These are phyloP conservation scores for Lepisosteus oculatus DNA, from an alignment of 2,113 vertebrate genomes.

Conservation along the genomic window DNA sequence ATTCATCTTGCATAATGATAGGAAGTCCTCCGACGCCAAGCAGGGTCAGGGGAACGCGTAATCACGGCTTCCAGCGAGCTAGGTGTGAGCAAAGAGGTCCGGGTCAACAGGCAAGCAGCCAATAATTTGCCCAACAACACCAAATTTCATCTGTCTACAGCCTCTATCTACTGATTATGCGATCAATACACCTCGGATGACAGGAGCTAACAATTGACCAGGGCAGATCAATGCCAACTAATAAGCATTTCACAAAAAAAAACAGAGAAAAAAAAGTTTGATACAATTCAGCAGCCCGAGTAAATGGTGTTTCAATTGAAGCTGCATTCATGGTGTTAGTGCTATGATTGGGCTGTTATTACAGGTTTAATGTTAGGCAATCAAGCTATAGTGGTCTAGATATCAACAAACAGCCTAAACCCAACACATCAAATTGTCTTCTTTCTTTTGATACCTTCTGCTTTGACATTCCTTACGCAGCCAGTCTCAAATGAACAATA, in stretches of 20 bases:
- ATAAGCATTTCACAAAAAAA: conserved; percentile 95
- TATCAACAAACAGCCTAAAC: conserved; percentile 98
- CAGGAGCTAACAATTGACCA: conserved; percentile 97
- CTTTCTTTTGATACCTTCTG: conserved; percentile 95
- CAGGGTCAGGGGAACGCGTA: conserved; percentile 74
- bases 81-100: conserved; percentile 77
- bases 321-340: conserved; percentile 91
- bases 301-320: conserved; percentile 86
- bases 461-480: conserved; percentile 78
- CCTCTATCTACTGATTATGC: conserved; percentile 95
- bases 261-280: conserved; percentile 76
- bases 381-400: conserved; percentile 99
- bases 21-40: conserved; percentile 53
- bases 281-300: conserved; percentile 90
- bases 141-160: conserved; percentile 96
- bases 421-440: conserved; percentile 96
- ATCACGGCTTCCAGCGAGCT: conserved; percentile 57
- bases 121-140: conserved; percentile 95
- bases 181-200: conserved; percentile 97
- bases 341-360: conserved; percentile 99
- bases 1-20: conserved; percentile 78
- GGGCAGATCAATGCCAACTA: conserved; percentile 97
- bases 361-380: conserved; percentile 99
- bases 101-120: conserved; percentile 93
- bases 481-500: conserved; percentile 86